phyloP scores from a whole-genome alignment of 2,888 invertebrate genomes.

The Patella caerulea region DNA sequence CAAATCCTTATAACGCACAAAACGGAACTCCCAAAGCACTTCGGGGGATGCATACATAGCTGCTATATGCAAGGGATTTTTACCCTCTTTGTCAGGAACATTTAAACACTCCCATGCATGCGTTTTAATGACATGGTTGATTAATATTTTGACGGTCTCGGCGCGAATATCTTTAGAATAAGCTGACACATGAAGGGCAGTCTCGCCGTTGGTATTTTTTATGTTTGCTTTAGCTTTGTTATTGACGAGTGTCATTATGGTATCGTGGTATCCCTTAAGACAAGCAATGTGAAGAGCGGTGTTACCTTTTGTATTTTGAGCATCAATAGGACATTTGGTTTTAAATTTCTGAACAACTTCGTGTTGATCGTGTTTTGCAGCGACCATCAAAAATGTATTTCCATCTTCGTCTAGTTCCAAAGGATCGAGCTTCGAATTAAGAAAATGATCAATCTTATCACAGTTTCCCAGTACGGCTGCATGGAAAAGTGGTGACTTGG shows the following conservation, averaged over 20 bases:
- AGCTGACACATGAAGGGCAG: constrained; percentile 62
- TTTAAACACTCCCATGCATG: constrained; percentile 68
- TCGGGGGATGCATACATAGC: constrained; percentile 59
- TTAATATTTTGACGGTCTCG: constrained; percentile 50
- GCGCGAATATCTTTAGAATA: constrained; percentile 45
- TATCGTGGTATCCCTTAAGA: constrained; percentile 55
- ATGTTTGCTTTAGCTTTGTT: constrained; percentile 62
- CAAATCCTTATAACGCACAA: constrained; percentile 57
- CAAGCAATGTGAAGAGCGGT: constrained; percentile 68
- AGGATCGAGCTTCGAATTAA: constrained; percentile 55
- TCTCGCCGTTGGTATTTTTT: constrained; percentile 59
- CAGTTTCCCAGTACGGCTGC: constrained; percentile 51
- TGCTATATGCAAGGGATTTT: constrained; percentile 67
- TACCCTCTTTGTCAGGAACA: constrained; percentile 59
- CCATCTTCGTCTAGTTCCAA: constrained; percentile 52
- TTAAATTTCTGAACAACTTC: constrained; percentile 54
- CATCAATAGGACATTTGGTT: constrained; percentile 46
- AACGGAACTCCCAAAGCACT: constrained; percentile 60
- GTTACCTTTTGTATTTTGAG: constrained; percentile 59
- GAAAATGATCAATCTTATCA: constrained; percentile 57
- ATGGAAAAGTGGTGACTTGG: constrained; percentile 52
- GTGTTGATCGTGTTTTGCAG: constrained; percentile 57
- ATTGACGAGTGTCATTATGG: constrained; percentile 49
- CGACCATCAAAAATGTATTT: constrained; percentile 65
- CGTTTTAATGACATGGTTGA: constrained; percentile 65